Percentiles rank a stretch among this genome's conserved stretches.
Evolutionary conservation across 2,797 vertebrate species (phyloP).

Genomic region (Leptodactylus fallax): DNA sequence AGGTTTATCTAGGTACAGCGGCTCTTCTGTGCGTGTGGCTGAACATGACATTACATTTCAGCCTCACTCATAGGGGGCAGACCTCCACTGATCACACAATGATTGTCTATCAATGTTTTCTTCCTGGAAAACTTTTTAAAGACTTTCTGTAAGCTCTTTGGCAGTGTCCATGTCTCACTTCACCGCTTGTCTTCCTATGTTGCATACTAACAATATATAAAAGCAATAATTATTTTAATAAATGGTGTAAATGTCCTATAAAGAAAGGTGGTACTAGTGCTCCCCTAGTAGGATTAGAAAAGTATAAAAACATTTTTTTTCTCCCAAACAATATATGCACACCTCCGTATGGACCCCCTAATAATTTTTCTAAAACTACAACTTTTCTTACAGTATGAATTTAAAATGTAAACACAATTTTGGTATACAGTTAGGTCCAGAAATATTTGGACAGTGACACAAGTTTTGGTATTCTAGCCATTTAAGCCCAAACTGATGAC

Average conservation of each 20-base stretch:
- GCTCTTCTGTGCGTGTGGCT: not conserved
- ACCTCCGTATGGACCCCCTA: too few species aligned
- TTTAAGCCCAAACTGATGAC: too few species aligned
- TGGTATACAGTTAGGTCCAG: too few species aligned
- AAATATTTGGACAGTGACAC: too few species aligned
- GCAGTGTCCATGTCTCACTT: not conserved
- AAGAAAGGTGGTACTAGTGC: not conserved
- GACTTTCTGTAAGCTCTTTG: not conserved
- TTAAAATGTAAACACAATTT: not conserved
- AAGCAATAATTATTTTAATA: not conserved
- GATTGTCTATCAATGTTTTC: not conserved
- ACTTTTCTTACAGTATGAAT: not conserved
- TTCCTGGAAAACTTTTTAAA: not conserved
- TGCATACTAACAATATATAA: conserved; percentile 19
- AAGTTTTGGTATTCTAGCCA: too few species aligned
- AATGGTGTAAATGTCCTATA: not conserved
- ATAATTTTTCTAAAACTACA: not conserved
- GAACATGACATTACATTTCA: not conserved
- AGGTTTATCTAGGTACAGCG: not conserved
- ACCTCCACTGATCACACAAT: not conserved
- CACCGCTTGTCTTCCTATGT: not conserved
- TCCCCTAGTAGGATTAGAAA: not conserved
- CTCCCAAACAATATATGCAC: too few species aligned
- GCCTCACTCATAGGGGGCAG: not conserved
- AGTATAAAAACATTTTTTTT: too few species aligned